A percentile compares a stretch with the other conserved stretches of the same genome.
phyloP scores from a whole-genome alignment of 1,140 invertebrate species.

The Batillaria attramentaria region DNA sequence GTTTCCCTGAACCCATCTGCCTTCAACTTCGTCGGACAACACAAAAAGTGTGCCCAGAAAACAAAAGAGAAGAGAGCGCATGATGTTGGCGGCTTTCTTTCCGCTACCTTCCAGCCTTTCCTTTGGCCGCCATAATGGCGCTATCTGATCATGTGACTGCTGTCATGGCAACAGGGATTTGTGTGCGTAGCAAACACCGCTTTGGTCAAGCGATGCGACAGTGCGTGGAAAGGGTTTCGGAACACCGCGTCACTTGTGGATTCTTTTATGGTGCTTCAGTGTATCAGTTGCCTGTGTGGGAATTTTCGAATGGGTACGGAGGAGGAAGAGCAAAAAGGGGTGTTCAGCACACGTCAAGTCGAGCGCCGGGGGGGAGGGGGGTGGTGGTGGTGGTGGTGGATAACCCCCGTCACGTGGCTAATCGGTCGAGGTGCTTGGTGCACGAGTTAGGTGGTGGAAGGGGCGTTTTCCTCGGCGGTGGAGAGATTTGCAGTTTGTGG shows the following conservation, averaged over 20 bases:
- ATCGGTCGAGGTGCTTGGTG: too few species aligned
- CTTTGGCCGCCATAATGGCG: not conserved
- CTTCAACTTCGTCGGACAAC: not conserved
- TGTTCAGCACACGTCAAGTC: not conserved
- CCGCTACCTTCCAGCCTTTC: not conserved
- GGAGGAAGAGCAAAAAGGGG: not conserved
- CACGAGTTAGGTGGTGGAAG: too few species aligned
- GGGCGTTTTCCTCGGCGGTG: too few species aligned
- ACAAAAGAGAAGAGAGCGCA: not conserved
- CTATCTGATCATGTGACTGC: not conserved
- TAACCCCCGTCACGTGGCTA: too few species aligned
- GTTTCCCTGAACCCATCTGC: not conserved
- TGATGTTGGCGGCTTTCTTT: not conserved
- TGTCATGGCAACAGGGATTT: slow-evolving; percentile 4
- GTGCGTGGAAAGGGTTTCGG: too few species aligned
- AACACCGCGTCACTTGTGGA: not conserved
- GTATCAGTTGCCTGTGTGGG: not conserved
- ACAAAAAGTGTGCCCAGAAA: not conserved
- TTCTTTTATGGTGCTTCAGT: not conserved
- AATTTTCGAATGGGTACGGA: not conserved
- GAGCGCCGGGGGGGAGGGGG: too few species aligned
- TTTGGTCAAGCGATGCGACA: too few species aligned
- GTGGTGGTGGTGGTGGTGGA: too few species aligned
- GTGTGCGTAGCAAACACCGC: too few species aligned
- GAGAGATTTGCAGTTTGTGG: too few species aligned